Evolutionary conservation across 1,140 invertebrate genomes (phyloP), one percentile per base, ranked within the genome.

Genomic region (Caenorhabditis latens): DNA sequence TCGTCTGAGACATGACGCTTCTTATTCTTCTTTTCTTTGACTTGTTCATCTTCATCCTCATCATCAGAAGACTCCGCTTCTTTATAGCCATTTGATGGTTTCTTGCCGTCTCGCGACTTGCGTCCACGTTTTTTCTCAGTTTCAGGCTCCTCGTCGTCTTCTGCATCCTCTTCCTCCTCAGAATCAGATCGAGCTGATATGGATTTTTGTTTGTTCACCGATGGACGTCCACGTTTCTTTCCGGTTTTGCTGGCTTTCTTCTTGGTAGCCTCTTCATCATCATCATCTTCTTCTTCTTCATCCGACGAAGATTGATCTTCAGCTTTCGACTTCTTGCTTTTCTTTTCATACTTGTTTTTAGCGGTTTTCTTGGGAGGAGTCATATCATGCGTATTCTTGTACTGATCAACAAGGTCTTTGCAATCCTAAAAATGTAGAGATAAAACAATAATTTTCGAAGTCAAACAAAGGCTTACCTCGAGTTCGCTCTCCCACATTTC

Each of bases 401-500:
- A 79, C 8, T 16, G 6, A 8, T 50, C n/a, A 11, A 79, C 19
- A 46, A 79, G 19, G 11, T 79, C 46, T 24, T 79, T 79, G 40
- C 71, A 79, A n/a, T 79, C n/a, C 71, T 79, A 13, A 32, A 79
- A 21, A 21, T 14, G 32, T 32, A 32, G 32, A 32, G 32, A 13
- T 8, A 42, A 67, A 32, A 8, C 0, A 0, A 42, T 40, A 67
- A 42, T 42, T 14, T 65, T 42, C 9, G n/a, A n/a, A n/a, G n/a
- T n/a, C n/a, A n/a, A n/a, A n/a, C n/a, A n/a, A n/a, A n/a, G n/a
- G n/a, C n/a, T n/a, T 13, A 79, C 71, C n/a, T 21, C n/a, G 8
- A 79, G 46, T 13, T 79, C 71, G n/a, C 53, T 24, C n/a, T 79
- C 71, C 71, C 71, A 79, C 71, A 79, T 50, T 14, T 79, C 71